phyloP scores from a whole-genome alignment of 2,113 vertebrate species.

The Pteropus alecto region DNA sequence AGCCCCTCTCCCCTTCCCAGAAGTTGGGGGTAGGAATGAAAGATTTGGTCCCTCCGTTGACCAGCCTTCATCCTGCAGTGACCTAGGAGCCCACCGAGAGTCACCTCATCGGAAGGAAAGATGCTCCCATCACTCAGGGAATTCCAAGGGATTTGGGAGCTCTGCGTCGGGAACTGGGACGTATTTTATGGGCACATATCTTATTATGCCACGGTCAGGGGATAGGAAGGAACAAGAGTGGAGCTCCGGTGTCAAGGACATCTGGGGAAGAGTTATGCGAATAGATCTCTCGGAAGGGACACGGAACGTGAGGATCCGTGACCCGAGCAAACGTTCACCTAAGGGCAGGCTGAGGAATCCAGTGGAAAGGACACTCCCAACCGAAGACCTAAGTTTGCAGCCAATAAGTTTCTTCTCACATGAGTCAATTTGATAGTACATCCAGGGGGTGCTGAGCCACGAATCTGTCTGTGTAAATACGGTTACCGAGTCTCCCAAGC shows the following conservation, averaged over 20 bases:
- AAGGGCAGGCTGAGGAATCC: neutral
- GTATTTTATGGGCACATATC: neutral
- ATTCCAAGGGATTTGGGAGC: neutral
- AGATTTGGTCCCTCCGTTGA: neutral
- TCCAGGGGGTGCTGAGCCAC: neutral
- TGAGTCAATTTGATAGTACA: neutral
- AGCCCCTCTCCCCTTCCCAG: neutral
- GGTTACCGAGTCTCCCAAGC: neutral
- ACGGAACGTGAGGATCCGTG: neutral
- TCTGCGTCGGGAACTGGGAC: neutral
- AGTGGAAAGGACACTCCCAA: neutral
- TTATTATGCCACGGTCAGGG: neutral
- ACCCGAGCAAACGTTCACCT: neutral
- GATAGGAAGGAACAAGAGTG: neutral
- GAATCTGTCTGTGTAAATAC: neutral
- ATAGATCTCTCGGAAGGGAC: neutral
- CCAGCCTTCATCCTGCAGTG: neutral
- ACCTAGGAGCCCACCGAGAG: neutral
- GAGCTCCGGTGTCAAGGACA: neutral
- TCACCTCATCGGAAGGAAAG: neutral
- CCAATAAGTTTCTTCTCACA: neutral
- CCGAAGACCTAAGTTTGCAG: neutral
- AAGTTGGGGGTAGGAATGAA: neutral
- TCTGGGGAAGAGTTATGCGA: neutral
- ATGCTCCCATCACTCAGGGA: neutral